Base-by-base conservation (phyloP, 64 coral and sea anemone species). In the Montipora capricornis region DNA sequence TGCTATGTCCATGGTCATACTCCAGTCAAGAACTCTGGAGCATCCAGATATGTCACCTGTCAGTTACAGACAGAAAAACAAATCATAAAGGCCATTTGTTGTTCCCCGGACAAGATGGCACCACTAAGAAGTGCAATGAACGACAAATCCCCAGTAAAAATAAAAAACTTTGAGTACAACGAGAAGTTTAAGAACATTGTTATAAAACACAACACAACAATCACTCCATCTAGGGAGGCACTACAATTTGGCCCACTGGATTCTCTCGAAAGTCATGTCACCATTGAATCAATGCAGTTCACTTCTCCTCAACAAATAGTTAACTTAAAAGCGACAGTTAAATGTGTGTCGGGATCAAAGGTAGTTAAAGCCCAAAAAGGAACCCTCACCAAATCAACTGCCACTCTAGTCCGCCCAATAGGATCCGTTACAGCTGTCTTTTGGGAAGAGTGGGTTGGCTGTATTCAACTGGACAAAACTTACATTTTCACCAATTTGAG, bases 401-500 rank as follows among this genome's bases (percentile, higher is more conserved):
- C 79, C 47, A 81, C 50, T 8, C 79, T 81, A 53, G 79, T 81
- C 4, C 3, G 53, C 47, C 79, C 79, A 0, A 55, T 49, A 58
- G 79, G 79, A 15, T 81, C 48, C 9, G 55, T n/a, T 50, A 59
- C 20, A 55, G 49, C 19, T 59, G 49, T 59, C 9, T 81, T 81
- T 26, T 81, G 79, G 47, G 13, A 59, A 26, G 48, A 81, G 47
- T 81, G 45, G 48, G 50, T 24, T 20, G 49, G 15, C 62, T 67
- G 12, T 14, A 14, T 67, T 67, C 0, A 67, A 9, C 11, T 15
- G 44, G 74, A 76, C 8, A 76, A 76, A 37, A 91, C 89, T 15
- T 91, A 91, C 89, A 49, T 81, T n/a, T 91, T 91, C 45, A 82
- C 15, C 15, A 91, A 91, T 68, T 24, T 91, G 37, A 81, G 79